Conservation (phyloP, 2,797 vertebrate species). For the Scomberomorus guttatus region DNA sequence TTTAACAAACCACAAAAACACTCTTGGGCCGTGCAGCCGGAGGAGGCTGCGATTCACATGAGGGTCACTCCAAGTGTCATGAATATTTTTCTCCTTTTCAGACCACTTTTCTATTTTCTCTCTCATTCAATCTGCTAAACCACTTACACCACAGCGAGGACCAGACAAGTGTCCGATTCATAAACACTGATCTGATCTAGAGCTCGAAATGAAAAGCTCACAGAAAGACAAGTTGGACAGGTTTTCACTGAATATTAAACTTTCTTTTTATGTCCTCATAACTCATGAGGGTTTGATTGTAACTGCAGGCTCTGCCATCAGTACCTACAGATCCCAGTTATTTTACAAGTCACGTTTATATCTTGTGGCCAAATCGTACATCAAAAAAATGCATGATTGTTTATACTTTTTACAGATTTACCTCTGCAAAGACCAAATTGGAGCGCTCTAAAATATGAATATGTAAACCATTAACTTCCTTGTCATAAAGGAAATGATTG, state of each 20-base stretch:
- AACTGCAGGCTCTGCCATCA: not conserved
- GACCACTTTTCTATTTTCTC: constrained; percentile 54
- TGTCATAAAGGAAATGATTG: not conserved
- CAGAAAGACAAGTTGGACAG: constrained; percentile 11
- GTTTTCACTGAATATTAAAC: constrained; percentile 36
- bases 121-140: constrained; percentile 39
- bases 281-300: constrained; percentile 17
- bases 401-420: not conserved
- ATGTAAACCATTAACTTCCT: not conserved
- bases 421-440: not conserved
- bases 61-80: constrained; percentile 65
- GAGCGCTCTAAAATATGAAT: not conserved
- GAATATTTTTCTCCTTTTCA: constrained; percentile 52
- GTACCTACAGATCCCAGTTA: not conserved
- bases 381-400: not conserved
- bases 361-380: not conserved
- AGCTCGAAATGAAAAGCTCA: constrained; percentile 30
- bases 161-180: constrained; percentile 65
- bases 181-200: constrained; percentile 51
- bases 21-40: constrained; percentile 48
- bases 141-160: constrained; percentile 33
- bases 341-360: not conserved
- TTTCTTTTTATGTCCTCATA: constrained; percentile 19
- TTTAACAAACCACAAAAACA: constrained; percentile 73
- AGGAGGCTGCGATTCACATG: constrained; percentile 62